Percentiles rank a stretch among this genome's conserved stretches.
Evolutionary conservation across 1,140 invertebrate genomes (phyloP).

Genomic region (Orussus abietinus): DNA sequence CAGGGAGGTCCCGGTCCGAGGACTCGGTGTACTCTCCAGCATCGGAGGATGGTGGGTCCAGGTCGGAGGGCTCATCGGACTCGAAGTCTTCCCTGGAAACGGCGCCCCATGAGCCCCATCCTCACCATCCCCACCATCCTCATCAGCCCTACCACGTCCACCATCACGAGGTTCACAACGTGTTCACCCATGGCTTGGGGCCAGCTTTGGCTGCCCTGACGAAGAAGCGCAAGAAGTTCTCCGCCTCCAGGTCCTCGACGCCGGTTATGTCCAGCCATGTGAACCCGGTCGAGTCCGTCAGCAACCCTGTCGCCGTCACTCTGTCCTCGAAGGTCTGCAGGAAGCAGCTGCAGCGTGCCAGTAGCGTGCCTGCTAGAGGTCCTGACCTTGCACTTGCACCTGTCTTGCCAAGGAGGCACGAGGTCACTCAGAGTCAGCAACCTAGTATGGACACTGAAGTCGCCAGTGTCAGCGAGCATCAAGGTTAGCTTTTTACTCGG

Average conservation of each 20-base stretch:
- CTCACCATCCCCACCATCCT: conserved; percentile 19
- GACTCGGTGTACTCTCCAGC: conserved; percentile 70
- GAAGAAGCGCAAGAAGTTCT: conserved; percentile 76
- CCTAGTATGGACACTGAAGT: conserved; percentile 49
- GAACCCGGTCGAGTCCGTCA: conserved; percentile 35
- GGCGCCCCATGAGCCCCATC: conserved; percentile 29
- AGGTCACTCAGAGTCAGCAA: conserved; percentile 55
- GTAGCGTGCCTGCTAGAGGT: conserved; percentile 58
- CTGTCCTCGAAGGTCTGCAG: conserved; percentile 26
- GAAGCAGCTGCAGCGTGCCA: conserved; percentile 57
- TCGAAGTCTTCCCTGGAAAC: conserved; percentile 47
- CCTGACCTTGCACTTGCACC: conserved; percentile 46
- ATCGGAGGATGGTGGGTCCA: conserved; percentile 44
- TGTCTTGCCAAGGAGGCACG: conserved; percentile 41
- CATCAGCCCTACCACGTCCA: conserved; percentile 24
- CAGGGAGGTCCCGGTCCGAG: conserved; percentile 61
- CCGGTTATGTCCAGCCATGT: conserved; percentile 52
- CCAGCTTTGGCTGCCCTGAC: conserved; percentile 66
- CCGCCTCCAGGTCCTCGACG: conserved; percentile 66
- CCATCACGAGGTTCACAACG: conserved; percentile 38
- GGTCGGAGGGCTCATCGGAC: conserved; percentile 45
- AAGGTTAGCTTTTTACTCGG: neutral
- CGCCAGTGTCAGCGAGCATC: conserved; percentile 34
- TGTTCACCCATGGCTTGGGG: conserved; percentile 33
- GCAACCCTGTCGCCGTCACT: conserved; percentile 25